Evolutionary conservation across 2,113 vertebrate genomes (phyloP).

Genomic region (Eulemur macaco): DNA sequence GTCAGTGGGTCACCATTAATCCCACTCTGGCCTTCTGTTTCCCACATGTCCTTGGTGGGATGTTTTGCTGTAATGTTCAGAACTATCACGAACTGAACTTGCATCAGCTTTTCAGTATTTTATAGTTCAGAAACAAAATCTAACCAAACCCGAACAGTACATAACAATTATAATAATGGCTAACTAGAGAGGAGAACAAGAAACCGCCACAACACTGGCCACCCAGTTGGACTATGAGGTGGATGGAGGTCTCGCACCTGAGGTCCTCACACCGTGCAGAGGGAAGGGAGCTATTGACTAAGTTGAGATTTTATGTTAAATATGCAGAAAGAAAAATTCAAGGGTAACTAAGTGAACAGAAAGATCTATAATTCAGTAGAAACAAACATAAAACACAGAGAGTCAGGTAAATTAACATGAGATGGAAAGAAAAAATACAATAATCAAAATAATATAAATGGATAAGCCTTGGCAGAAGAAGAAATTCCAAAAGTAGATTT

Average conservation of each 20-base stretch:
- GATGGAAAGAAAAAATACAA: neutral
- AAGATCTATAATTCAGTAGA: neutral
- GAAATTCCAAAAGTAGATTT: neutral
- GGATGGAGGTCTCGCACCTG: neutral
- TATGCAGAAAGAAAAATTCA: neutral
- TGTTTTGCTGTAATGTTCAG: neutral
- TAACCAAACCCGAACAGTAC: neutral
- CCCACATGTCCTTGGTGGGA: neutral
- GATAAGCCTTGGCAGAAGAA: neutral
- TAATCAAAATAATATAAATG: neutral
- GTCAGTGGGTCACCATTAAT: neutral
- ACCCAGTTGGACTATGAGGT: neutral
- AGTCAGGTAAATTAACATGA: neutral
- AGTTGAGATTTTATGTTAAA: neutral
- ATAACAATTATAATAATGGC: neutral
- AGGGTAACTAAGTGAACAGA: neutral
- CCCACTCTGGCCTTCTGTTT: neutral
- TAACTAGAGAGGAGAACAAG: neutral
- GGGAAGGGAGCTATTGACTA: neutral
- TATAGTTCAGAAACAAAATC: neutral
- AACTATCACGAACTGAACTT: neutral
- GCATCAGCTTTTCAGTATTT: neutral
- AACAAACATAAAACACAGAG: neutral
- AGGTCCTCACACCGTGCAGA: neutral
- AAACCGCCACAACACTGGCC: neutral